Base-by-base conservation (phyloP, 2,113 vertebrate species). In the Pao palembangensis region DNA sequence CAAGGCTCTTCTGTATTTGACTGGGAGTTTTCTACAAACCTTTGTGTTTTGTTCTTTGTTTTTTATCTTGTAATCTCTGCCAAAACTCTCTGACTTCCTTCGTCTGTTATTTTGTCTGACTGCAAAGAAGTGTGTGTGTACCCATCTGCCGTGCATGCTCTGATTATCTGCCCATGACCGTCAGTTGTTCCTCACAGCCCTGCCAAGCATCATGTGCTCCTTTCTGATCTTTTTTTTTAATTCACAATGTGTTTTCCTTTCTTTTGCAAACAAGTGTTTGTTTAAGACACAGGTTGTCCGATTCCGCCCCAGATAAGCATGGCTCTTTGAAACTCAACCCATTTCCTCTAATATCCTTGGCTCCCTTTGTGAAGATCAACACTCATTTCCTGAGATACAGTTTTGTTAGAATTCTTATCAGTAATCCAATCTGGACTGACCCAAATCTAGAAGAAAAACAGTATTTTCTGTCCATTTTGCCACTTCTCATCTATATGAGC, bases 71-170 rank as follows among this genome's bases (percentile, higher is more conserved):
- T 34, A 10, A 34, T 34, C 31, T 34, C 31, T 34, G 34, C 34
- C 62, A 43, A 73, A 16, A 61, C 42, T 66, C 56, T 46, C 55
- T 52, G 49, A 61, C 66, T 78, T 83, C 57, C 61, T 69, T 73
- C 34, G 58, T 55, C 71, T 71, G 57, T 58, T 85, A 71, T 85
- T 78, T 81, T 76, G 78, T 71, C 78, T 80, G 82, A 84, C 65
- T 78, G 73, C 80, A 82, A 64, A 75, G 48, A 41, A 72, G 67
- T 78, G 75, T 76, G 75, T 76, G 71, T 61, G 60, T 31, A 55
- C 50, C 69, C 67, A 73, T 77, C 70, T 73, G 43, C 63, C 58
- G 47, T 64, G 62, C 71, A 55, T 69, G 63, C 51, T 47, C 55
- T 64, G 51, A 69, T 69, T 79, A 53, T 71, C 63, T 41, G 48